A percentile compares a stretch with the other conserved stretches of the same genome.
These are phyloP conservation scores for Latrodectus elegans DNA, from an alignment of 2,888 invertebrate genomes.

Conservation along the genomic window DNA sequence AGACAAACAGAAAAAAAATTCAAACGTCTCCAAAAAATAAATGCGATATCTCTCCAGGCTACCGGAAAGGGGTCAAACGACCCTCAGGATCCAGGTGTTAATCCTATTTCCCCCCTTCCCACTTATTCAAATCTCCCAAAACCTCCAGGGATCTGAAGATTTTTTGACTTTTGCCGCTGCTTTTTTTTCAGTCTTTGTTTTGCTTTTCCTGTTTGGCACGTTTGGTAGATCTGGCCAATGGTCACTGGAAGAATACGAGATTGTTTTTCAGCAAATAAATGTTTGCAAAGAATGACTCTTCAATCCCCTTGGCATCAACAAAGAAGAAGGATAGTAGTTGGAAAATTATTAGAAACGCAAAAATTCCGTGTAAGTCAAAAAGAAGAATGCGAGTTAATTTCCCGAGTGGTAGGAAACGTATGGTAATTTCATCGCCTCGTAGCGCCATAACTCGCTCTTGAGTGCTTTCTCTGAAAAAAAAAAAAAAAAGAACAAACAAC, in stretches of 20 bases:
- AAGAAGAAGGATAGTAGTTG: not conserved
- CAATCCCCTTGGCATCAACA: constrained; percentile 24
- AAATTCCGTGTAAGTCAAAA: not conserved
- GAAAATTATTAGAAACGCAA: not conserved
- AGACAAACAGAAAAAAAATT: constrained; percentile 6
- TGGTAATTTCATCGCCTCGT: not conserved
- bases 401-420: constrained; percentile 23
- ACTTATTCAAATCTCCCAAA: constrained; percentile 58
- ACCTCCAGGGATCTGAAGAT: constrained; percentile 43
- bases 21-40: constrained; percentile 37
- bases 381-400: constrained; percentile 31
- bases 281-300: constrained; percentile 31
- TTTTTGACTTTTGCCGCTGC: constrained; percentile 24
- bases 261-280: constrained; percentile 37
- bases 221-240: constrained; percentile 50
- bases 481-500: too few relatives aligned
- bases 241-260: constrained; percentile 54
- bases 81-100: constrained; percentile 51
- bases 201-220: constrained; percentile 11
- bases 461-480: not conserved
- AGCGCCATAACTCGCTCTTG: not conserved
- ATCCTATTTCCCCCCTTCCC: constrained; percentile 36
- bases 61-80: constrained; percentile 60
- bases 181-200: constrained; percentile 26
- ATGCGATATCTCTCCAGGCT: constrained; percentile 52